Percentiles rank a stretch among this genome's conserved stretches.
These are phyloP conservation scores for Isaurus tuberculatus DNA, from an alignment of 92 coral and sea anemone species.

Conservation along the genomic window DNA sequence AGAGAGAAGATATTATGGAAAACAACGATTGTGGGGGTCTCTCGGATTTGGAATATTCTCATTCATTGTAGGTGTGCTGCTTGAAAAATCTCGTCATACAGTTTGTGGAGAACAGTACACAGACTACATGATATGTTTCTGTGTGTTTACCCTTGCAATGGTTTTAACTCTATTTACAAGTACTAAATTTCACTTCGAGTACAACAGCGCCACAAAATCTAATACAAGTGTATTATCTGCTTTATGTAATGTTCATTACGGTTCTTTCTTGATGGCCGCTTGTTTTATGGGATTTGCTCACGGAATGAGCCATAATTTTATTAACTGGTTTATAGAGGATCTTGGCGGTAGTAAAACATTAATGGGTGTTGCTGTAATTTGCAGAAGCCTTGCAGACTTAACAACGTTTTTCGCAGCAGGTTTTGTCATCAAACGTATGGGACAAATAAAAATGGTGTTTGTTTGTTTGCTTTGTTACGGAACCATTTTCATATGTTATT, in stretches of 20 bases:
- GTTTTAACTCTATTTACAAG: slow-evolving; percentile 80
- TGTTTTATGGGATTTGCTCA: slow-evolving; percentile 97
- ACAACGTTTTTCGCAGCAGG: slow-evolving; percentile 93
- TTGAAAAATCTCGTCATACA: slow-evolving; percentile 88
- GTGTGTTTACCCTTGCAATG: slow-evolving; percentile 85
- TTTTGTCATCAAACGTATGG: slow-evolving; percentile 80
- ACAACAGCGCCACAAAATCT: slow-evolving; percentile 68
- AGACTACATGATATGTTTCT: slow-evolving; percentile 94
- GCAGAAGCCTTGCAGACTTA: slow-evolving; percentile 85
- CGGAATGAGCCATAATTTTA: slow-evolving; percentile 94
- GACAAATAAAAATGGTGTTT: slow-evolving; percentile 88
- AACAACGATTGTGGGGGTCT: slow-evolving; percentile 99
- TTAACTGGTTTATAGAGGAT: slow-evolving; percentile 97
- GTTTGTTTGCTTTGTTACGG: slow-evolving; percentile 79
- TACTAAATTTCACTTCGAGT: slow-evolving; percentile 86
- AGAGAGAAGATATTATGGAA: slow-evolving; percentile 92
- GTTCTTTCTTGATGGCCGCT: slow-evolving; percentile 91
- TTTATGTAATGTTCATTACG: slow-evolving; percentile 87
- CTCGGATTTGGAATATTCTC: slow-evolving; percentile 97
- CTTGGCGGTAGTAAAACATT: slow-evolving; percentile 94
- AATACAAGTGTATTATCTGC: slow-evolving; percentile 73
- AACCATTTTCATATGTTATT: slow-evolving; percentile 76
- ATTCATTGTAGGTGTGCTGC: slow-evolving; percentile 86
- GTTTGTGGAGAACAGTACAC: slow-evolving; percentile 92
- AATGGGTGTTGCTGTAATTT: slow-evolving; percentile 92